phyloP scores from a whole-genome alignment of 2,888 invertebrate species.

The Diarsia brunnea region DNA sequence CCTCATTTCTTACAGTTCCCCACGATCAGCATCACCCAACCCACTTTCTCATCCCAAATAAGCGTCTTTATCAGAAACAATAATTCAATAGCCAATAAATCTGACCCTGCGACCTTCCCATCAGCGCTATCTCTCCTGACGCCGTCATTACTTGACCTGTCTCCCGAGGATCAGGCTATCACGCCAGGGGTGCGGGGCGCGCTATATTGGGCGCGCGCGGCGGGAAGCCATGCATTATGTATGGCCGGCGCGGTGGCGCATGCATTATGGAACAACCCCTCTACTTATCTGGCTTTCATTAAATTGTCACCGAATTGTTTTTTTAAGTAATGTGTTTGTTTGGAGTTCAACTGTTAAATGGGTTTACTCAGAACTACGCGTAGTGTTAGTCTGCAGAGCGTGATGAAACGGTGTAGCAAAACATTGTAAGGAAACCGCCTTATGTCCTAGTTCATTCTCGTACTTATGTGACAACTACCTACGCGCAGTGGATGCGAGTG shows the following conservation, averaged over 20 bases:
- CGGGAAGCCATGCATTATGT: conserved; percentile 82
- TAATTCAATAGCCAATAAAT: conserved; percentile 2
- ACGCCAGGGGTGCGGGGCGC: conserved; percentile 43
- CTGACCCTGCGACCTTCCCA: conserved; percentile 1
- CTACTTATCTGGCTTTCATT: conserved; percentile 60
- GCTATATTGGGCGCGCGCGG: conserved; percentile 70
- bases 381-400: background rate
- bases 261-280: conserved; percentile 65
- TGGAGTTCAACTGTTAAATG: background rate
- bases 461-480: background rate
- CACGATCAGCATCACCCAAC: background rate
- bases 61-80: conserved; percentile 9
- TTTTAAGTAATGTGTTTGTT: conserved; percentile 48
- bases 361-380: background rate
- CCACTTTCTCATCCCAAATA: background rate
- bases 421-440: background rate
- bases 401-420: background rate
- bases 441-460: background rate
- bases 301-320: conserved; percentile 61
- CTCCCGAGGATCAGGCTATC: conserved; percentile 15
- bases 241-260: conserved; percentile 63
- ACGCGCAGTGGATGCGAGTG: background rate
- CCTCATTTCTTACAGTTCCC: background rate
- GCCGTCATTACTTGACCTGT: conserved; percentile 56
- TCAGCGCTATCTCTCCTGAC: conserved; percentile 36